Base-by-base conservation (phyloP, 2,113 vertebrate species). In the Actenoides lindsayi region DNA sequence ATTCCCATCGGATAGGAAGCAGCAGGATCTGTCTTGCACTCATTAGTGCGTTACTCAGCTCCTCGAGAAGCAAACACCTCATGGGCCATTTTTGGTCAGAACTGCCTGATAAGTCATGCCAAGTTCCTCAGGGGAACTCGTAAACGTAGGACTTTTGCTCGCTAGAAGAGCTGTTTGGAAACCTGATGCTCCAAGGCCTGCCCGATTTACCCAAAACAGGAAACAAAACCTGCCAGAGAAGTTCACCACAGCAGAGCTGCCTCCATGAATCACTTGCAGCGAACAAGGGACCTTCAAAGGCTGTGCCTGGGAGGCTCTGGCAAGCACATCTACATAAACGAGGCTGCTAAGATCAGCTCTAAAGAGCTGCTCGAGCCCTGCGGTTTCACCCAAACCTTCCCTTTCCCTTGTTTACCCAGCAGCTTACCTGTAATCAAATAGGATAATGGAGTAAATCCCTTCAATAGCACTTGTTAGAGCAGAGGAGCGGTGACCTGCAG, bases 351-450 rank as follows among this genome's bases (percentile, higher is more conserved):
- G 56, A 88, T 59, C 91, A 68, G 67, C 71, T 89, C 85, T 76
- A 65, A 71, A 87, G 54, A 71, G 56, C 48, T 80, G 50, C 86
- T 78, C 15, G 59, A 84, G 65, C 65, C 3, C 16, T 1, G 60
- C 15, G 80, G n/a, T 48, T 80, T 92, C 90, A 76, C 78, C 81
- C 75, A 54, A 79, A 54, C 53, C 53, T 63, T 25, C 75, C 77
- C 62, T 93, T 53, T 33, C 28, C 67, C 74, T 68, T 90, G 80
- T 91, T 96, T 93, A 74, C 69, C 37, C 87, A 65, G 84, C 88
- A 75, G 91, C 89, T 93, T 5, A 11, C n/a, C 59, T 37, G 7
- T 54, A 75, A 88, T 76, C 83, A 60, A 77, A 25, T 5, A 16
- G 86, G 83, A 82, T 82, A 79, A 71, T 18, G 73, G 78, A 93